Percentiles rank a stretch among this genome's conserved stretches.
These are phyloP conservation scores for Strix aluco DNA, from an alignment of 2,113 vertebrate genomes.

Conservation along the genomic window DNA sequence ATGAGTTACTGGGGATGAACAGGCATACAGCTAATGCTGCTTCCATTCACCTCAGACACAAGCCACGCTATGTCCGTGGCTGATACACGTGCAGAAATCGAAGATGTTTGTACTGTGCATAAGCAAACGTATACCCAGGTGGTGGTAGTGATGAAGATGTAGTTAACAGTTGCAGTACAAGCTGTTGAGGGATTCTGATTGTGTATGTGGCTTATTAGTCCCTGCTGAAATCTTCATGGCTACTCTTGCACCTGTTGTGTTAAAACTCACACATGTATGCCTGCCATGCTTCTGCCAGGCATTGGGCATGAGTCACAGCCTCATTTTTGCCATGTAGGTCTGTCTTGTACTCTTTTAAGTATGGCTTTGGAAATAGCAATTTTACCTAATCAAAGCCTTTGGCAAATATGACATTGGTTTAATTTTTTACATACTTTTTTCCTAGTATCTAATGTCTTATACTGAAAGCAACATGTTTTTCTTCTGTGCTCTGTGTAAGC, in stretches of 20 bases:
- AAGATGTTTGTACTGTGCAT: not conserved
- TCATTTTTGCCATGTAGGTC: not conserved
- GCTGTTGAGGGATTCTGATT: not conserved
- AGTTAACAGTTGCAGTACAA: not conserved
- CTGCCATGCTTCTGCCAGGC: not conserved
- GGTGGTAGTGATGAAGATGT: not conserved
- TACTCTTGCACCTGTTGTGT: not conserved
- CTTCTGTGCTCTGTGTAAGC: not conserved
- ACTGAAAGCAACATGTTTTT: not conserved
- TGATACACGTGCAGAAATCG: accelerated
- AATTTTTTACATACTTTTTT: not conserved
- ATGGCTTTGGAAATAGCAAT: not conserved
- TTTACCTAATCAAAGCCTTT: not conserved
- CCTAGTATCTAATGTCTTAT: not conserved
- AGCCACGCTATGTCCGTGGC: accelerated
- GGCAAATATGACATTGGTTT: not conserved
- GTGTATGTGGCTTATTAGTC: not conserved
- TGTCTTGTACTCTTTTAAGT: not conserved
- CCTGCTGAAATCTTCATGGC: not conserved
- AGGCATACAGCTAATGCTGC: not conserved
- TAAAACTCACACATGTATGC: not conserved
- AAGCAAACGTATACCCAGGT: not conserved
- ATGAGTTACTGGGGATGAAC: not conserved
- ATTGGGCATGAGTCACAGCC: not conserved
- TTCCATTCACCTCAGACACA: not conserved